These are phyloP conservation scores for Macropis europaea DNA, from an alignment of 2,888 invertebrate species.

Conservation along the genomic window DNA sequence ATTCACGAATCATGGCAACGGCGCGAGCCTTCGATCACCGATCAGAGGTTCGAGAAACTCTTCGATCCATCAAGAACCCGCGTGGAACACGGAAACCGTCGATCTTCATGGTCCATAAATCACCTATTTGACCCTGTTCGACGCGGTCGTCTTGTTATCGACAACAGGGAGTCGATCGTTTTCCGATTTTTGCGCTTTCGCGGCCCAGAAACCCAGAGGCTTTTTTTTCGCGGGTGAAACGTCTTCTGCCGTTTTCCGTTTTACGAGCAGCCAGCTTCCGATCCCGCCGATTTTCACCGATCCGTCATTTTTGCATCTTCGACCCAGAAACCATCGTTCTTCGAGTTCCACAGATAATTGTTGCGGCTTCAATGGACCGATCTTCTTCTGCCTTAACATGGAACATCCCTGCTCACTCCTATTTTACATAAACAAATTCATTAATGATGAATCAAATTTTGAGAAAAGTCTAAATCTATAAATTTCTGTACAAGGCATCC, in stretches of 20 bases:
- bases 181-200: slow-evolving; percentile 69
- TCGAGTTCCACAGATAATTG: slow-evolving; percentile 3
- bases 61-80: slow-evolving; percentile 38
- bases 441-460: no score
- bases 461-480: no score
- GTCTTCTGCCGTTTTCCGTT: slow-evolving; percentile 55
- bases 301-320: slow-evolving; percentile 45
- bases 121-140: slow-evolving; percentile 51
- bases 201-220: slow-evolving; percentile 69
- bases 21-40: no score
- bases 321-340: slow-evolving; percentile 51
- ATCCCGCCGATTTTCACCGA: slow-evolving; percentile 51
- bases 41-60: no score
- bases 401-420: no score
- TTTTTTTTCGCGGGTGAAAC: slow-evolving; percentile 57
- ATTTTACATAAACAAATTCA: no score
- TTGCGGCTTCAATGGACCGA: background rate
- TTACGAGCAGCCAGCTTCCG: slow-evolving; percentile 62
- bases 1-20: no score
- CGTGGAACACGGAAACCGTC: slow-evolving; percentile 36
- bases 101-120: slow-evolving; percentile 55
- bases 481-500: no score
- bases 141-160: slow-evolving; percentile 21
- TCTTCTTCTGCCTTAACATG: no score
- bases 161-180: slow-evolving; percentile 34